Conservation (phyloP, 2,797 vertebrate genomes). For the Oryzias sinensis region DNA sequence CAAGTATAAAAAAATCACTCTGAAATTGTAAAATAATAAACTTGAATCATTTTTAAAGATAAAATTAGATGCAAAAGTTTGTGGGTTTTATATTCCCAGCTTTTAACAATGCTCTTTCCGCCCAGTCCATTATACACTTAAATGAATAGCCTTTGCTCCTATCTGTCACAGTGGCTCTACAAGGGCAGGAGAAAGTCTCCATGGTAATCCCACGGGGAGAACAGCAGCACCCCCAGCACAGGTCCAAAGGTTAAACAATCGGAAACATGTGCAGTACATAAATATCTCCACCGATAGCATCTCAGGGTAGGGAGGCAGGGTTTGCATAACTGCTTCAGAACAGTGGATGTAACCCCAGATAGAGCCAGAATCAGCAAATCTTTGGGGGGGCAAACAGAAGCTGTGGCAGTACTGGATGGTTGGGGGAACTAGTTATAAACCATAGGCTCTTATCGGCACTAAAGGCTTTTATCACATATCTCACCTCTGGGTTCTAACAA, state of each 20-base stretch:
- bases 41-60: constrained; percentile 13
- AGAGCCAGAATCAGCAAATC: constrained; percentile 40
- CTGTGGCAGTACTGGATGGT: constrained; percentile 47
- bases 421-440: constrained; percentile 62
- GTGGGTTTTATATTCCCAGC: constrained; percentile 46
- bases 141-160: constrained; percentile 38
- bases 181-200: constrained; percentile 52
- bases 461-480: constrained; percentile 68
- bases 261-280: constrained; percentile 75
- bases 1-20: too few relatives aligned
- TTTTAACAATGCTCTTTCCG: constrained; percentile 41
- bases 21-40: too few relatives aligned
- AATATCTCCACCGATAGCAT: constrained; percentile 69
- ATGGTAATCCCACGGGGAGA: constrained; percentile 43
- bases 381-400: constrained; percentile 66
- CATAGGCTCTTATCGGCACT: constrained; percentile 69
- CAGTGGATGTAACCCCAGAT: constrained; percentile 66
- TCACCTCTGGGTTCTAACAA: constrained; percentile 69
- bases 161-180: constrained; percentile 44
- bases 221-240: constrained; percentile 56
- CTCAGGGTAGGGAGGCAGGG: constrained; percentile 43
- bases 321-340: constrained; percentile 56
- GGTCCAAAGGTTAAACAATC: constrained; percentile 77
- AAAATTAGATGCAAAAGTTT: constrained; percentile 31
- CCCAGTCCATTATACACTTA: constrained; percentile 59